Conservation (phyloP, 2,113 vertebrate genomes). For the Dicentrarchus labrax region DNA sequence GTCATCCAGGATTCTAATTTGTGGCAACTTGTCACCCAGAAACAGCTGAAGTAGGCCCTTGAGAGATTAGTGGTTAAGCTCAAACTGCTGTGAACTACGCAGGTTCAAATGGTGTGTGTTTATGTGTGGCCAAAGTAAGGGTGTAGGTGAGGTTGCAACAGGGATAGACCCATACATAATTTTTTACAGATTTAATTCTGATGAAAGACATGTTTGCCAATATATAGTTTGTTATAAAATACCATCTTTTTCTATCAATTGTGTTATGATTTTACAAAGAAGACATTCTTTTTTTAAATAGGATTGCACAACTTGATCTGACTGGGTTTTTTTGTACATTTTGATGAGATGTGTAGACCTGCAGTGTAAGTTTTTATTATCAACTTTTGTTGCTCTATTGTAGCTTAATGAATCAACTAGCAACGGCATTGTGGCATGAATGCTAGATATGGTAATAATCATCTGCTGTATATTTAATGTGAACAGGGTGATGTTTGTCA, state of each 20-base stretch:
- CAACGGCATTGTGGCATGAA: neutral
- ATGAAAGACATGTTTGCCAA: neutral
- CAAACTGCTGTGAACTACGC: conserved; percentile 46
- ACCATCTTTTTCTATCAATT: neutral
- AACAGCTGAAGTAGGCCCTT: conserved; percentile 49
- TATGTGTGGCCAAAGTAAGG: conserved; percentile 30
- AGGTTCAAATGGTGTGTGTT: conserved; percentile 17
- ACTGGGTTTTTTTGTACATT: conserved; percentile 1
- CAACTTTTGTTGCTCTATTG: neutral
- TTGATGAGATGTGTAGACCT: neutral
- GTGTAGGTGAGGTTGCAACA: conserved; percentile 27
- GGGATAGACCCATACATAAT: neutral
- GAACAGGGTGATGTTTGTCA: neutral
- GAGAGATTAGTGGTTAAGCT: conserved; percentile 47
- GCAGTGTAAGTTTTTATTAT: neutral
- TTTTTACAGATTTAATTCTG: neutral
- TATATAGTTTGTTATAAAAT: neutral
- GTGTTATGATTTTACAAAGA: conserved; percentile 11
- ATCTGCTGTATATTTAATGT: neutral
- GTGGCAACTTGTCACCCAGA: conserved; percentile 49
- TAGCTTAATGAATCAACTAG: neutral
- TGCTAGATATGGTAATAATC: neutral
- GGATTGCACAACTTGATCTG: neutral
- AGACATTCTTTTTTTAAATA: conserved; percentile 6
- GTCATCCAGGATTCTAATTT: conserved; percentile 54